These are phyloP conservation scores for Ectemnius cavifrons DNA, from an alignment of 2,888 invertebrate genomes.

Conservation along the genomic window DNA sequence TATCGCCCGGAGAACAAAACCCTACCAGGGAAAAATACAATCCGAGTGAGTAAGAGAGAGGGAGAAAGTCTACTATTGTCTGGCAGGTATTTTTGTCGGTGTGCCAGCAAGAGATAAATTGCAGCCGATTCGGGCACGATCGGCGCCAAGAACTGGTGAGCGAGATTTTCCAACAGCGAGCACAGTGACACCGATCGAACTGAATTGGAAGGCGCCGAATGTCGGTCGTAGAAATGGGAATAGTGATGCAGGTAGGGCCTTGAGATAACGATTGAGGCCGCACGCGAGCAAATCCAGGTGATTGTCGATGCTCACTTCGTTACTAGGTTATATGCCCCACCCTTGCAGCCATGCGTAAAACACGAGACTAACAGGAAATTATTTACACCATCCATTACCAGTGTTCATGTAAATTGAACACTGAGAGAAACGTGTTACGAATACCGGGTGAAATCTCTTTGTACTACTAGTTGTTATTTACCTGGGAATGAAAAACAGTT, in stretches of 20 bases:
- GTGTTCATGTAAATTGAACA: no score
- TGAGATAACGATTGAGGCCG: conserved; percentile 62
- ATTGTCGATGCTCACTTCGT: conserved; percentile 35
- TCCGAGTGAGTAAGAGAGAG: not conserved
- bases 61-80: no score
- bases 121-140: not conserved
- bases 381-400: conserved; percentile 12
- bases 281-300: conserved; percentile 60
- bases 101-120: conserved; percentile 8
- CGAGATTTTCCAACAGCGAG: conserved; percentile 44
- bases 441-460: no score
- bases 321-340: conserved; percentile 58
- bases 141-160: conserved; percentile 41
- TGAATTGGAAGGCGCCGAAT: conserved; percentile 50
- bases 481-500: no score
- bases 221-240: conserved; percentile 53
- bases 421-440: no score
- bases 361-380: conserved; percentile 24
- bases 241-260: conserved; percentile 42
- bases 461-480: no score
- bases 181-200: conserved; percentile 10
- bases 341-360: conserved; percentile 24
- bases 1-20: not conserved
- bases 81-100: conserved; percentile 8
- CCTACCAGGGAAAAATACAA: not conserved